These are phyloP conservation scores for Petrosia ficiformis DNA, from an alignment of 37 sponge, comb jelly and placozoan genomes.

Conservation along the genomic window DNA sequence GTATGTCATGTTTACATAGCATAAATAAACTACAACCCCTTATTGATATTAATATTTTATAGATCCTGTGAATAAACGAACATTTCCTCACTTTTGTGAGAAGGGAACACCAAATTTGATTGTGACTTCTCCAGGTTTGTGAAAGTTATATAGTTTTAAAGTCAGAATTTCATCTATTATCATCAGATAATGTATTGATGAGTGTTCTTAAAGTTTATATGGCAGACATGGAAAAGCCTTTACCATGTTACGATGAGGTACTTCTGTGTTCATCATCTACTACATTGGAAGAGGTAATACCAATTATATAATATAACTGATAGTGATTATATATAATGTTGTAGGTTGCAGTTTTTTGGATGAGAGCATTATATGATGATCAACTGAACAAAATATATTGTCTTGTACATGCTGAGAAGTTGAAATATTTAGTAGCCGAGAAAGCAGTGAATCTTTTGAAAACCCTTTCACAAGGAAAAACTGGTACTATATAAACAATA, in stretches of 20 bases:
- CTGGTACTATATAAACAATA: not conserved
- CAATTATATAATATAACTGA: not conserved
- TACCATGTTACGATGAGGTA: conserved; percentile 3
- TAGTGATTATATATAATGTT: not conserved
- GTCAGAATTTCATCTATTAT: not conserved
- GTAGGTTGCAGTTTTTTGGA: conserved; percentile 2
- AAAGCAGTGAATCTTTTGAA: not conserved
- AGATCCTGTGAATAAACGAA: too few species aligned
- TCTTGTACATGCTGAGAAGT: not conserved
- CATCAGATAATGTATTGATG: not conserved
- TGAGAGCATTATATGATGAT: not conserved
- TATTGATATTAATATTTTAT: too few species aligned
- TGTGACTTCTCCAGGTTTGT: conserved; percentile 8
- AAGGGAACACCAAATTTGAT: not conserved
- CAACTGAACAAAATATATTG: not conserved
- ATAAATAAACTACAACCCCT: too few species aligned
- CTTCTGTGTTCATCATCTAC: not conserved
- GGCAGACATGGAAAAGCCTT: not conserved
- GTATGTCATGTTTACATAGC: too few species aligned
- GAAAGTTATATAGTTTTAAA: not conserved
- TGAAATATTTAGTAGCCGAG: not conserved
- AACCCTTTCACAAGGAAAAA: not conserved
- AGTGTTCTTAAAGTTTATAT: not conserved
- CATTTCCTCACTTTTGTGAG: not conserved
- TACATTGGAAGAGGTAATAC: not conserved